phyloP scores from a whole-genome alignment of 2,113 vertebrate species.

The Sciurus niger region DNA sequence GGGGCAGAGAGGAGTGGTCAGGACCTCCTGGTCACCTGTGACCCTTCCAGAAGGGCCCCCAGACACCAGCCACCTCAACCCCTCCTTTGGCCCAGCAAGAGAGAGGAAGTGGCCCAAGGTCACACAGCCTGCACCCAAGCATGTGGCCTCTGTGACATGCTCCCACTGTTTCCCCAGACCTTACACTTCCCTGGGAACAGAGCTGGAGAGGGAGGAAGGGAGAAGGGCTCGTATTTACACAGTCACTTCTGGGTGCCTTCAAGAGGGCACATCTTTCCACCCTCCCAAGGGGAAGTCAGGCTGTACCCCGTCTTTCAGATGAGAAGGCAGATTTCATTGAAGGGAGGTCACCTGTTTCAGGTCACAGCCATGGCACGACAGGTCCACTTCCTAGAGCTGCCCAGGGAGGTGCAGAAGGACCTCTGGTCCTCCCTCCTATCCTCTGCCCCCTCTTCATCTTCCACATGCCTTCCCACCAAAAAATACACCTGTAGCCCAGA shows the following conservation, averaged over 20 bases:
- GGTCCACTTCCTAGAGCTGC: background rate
- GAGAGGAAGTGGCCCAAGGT: conserved; percentile 3
- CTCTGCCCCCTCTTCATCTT: background rate
- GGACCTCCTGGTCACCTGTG: background rate
- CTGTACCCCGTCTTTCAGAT: conserved; percentile 22
- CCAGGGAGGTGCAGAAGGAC: background rate
- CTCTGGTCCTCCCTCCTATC: background rate
- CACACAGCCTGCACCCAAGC: background rate
- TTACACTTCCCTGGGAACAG: background rate
- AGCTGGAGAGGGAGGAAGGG: background rate
- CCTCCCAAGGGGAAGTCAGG: background rate
- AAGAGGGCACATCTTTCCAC: background rate
- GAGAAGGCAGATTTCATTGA: conserved; percentile 14
- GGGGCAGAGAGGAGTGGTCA: conserved; percentile 59
- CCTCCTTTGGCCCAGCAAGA: background rate
- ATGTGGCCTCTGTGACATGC: background rate
- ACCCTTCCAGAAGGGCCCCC: background rate
- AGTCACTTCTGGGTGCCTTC: background rate
- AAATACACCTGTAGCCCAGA: background rate
- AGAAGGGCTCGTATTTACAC: background rate
- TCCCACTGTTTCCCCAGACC: background rate
- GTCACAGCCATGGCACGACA: background rate
- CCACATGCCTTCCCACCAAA: background rate
- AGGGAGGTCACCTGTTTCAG: background rate
- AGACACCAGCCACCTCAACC: background rate